Conservation (phyloP, 2,113 vertebrate genomes). For the Nannobrachium achirus region DNA sequence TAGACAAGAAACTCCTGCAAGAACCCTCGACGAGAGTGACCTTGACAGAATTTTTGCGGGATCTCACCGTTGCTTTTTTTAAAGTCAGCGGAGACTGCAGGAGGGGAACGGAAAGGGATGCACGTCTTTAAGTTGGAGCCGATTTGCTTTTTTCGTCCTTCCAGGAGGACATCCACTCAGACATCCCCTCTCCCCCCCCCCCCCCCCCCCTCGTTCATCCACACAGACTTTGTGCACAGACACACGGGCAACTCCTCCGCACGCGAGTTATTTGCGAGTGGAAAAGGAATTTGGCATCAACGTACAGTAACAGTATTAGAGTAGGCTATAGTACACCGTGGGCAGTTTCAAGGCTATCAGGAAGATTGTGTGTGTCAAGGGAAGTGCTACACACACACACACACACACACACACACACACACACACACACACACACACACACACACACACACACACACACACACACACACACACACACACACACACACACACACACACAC, state of each 20-base stretch:
- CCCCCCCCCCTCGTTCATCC: background rate
- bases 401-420: too few species aligned
- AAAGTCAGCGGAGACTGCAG: constrained; percentile 11
- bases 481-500: too few species aligned
- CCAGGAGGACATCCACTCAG: constrained; percentile 2
- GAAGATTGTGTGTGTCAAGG: background rate
- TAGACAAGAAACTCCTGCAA: constrained; percentile 10
- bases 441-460: too few species aligned
- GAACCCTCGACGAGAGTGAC: constrained; percentile 39
- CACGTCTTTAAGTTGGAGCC: background rate
- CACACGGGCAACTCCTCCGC: constrained; percentile 36
- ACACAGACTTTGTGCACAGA: background rate
- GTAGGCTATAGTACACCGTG: constrained; percentile 50
- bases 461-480: too few species aligned
- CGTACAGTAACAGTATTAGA: constrained; percentile 30
- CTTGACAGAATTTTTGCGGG: constrained; percentile 50
- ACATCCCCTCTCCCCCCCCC: constrained; percentile 51
- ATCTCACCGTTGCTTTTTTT: constrained; percentile 29
- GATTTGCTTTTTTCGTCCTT: constrained; percentile 44
- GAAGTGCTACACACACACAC: constrained; percentile 7
- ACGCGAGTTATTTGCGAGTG: constrained; percentile 36
- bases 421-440: too few species aligned
- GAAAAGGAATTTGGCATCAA: constrained; percentile 53
- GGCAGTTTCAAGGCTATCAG: constrained; percentile 52
- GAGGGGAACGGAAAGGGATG: constrained; percentile 43